These are phyloP conservation scores for Hirtodrosophila histrioides DNA, from an alignment of 2,888 invertebrate species.

Conservation along the genomic window DNA sequence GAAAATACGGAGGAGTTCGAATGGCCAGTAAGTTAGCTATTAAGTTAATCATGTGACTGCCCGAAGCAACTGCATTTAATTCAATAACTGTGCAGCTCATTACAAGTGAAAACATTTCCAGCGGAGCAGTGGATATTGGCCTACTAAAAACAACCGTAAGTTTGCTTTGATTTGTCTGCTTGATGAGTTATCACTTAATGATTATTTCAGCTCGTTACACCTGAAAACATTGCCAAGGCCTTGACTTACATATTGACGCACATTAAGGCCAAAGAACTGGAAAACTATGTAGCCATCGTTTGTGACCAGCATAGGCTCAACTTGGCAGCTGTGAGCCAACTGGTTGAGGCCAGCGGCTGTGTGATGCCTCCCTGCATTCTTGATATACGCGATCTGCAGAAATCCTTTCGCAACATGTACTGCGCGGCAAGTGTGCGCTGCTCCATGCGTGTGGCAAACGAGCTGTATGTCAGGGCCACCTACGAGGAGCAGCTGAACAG, in stretches of 20 bases:
- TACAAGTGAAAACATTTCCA: conserved; percentile 34
- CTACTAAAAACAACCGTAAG: conserved; percentile 36
- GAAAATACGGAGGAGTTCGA: conserved; percentile 35
- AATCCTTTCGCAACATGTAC: conserved; percentile 36
- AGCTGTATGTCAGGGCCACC: conserved; percentile 9
- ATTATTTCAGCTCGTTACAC: conserved; percentile 24
- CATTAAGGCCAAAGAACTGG: conserved; percentile 12
- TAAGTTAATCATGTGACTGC: not conserved
- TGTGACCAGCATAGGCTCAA: conserved; percentile 32
- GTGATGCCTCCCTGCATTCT: conserved; percentile 23
- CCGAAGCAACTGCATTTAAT: not conserved
- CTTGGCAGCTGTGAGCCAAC: conserved; percentile 17
- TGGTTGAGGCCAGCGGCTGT: conserved; percentile 17
- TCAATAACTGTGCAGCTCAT: conserved; percentile 13
- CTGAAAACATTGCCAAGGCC: conserved; percentile 41
- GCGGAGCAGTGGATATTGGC: conserved; percentile 6
- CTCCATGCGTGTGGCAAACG: conserved; percentile 24
- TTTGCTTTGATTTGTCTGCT: not conserved
- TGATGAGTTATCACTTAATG: not conserved
- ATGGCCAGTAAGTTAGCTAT: conserved; percentile 33
- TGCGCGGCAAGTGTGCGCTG: conserved; percentile 38
- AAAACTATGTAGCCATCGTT: conserved; percentile 37
- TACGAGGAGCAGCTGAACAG: conserved; percentile 35
- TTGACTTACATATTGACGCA: conserved; percentile 24
- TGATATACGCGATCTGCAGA: conserved; percentile 36